Base-by-base conservation (phyloP, 2,797 vertebrate genomes). In the Xyrichtys novacula region DNA sequence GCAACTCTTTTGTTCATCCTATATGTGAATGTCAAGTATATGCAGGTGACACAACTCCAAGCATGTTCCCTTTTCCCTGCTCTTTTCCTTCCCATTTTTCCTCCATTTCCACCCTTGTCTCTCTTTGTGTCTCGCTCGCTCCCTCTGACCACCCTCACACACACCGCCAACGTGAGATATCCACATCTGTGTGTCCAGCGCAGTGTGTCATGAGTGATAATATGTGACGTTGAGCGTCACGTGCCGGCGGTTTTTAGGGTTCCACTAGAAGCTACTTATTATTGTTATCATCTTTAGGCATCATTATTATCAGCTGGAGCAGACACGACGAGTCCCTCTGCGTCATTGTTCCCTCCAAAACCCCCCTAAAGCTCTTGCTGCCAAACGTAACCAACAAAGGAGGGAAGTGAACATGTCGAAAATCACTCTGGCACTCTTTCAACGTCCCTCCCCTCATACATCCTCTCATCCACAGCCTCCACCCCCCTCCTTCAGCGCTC, bases 241-340 rank as follows among this genome's bases (percentile, higher is more conserved):
- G 58, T 85, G 85, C 69, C 48, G 12, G 70, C 38, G 48, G 74
- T 87, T 88, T 88, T 86, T 82, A 89, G 84, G 88, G 81, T 79
- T 88, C 89, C 90, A 87, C 71, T 58, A 85, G 85, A 88, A 88
- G 87, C 87, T 66, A 52, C 88, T 92, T 90, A 92, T 91, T 92
- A 88, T 86, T 80, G 85, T 86, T 92, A 93, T 93, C 90, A 78
- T 88, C 83, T 77, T 81, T 59, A 85, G 89, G 86, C 90, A 89
- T 93, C 89, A 71, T 92, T 89, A 91, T 93, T 92, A 93, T 93
- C 92, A 93, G 91, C 84, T 83, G 74, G 75, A 85, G 81, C 91
- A 92, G 90, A 89, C 78, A 32, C 78, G 70, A 78, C 76, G 71
- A 79, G 85, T 89, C 89, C 77, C 86, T 90, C 85, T 93, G 91